Evolutionary conservation across 2,888 invertebrate species (phyloP), one percentile per base, ranked within the genome.

Genomic region (Ectemnius lituratus): DNA sequence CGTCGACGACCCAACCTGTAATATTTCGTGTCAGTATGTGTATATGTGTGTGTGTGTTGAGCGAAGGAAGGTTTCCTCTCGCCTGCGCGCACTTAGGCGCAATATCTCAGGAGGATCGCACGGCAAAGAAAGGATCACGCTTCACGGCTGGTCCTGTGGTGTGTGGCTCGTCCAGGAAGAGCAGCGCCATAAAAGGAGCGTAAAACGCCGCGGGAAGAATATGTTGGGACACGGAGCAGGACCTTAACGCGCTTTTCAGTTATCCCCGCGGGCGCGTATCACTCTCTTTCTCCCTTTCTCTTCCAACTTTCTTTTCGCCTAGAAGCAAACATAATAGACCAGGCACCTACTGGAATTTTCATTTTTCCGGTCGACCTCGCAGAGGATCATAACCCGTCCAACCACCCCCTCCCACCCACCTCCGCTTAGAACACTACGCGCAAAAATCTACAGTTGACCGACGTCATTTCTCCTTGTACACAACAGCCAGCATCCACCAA

Each of bases 321-420:
- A 75, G 73, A 77, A 70, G 73, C 73, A 67, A 78, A 84, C 82
- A 85, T 85, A 86, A 85, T 84, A 84, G 86, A 83, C 79, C 83
- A 69, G 79, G 82, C 79, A 78, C 77, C 80, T 80, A 77, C 80
- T 79, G 81, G 85, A 88, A 88, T 88, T 88, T 87, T 86, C 88
- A 87, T 88, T 86, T 86, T 88, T 88, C 88, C 85, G 85, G 84
- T 88, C 83, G 86, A 85, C 84, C 86, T 86, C 81, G 76, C 73
- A 83, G 85, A 86, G 85, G 86, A 88, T 87, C 86, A 86, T 86
- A 85, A 84, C 82, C 79, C 67, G 61, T 62, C 46, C 76, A 61
- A 69, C 68, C 49, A 23, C 16, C 14, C 16, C 14, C 52, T 52
- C 62, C 66, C 46, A 63, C 49, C 70, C 14, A 28, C 13, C 37